These are phyloP conservation scores for Hemithea aestivaria DNA, from an alignment of 2,888 invertebrate species.

Conservation along the genomic window DNA sequence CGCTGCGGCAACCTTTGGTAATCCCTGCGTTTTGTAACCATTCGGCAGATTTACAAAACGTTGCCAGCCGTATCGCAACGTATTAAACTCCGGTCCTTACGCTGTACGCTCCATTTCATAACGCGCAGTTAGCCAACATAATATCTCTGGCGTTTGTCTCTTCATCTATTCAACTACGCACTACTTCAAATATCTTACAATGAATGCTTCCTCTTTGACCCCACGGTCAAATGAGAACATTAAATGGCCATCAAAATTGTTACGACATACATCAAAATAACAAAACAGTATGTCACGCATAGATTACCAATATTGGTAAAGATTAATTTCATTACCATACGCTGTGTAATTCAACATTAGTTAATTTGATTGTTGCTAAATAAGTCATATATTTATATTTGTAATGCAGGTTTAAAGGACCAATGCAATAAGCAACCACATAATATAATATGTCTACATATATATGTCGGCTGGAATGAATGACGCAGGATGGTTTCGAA, in stretches of 20 bases:
- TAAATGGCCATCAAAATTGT: too few species aligned
- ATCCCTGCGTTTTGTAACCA: constrained; percentile 59
- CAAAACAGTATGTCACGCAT: too few species aligned
- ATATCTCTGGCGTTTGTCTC: constrained; percentile 54
- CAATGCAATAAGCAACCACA: constrained; percentile 40
- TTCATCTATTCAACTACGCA: too few species aligned
- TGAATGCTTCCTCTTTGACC: too few species aligned
- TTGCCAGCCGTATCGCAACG: constrained; percentile 49
- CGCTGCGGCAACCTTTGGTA: constrained; percentile 30
- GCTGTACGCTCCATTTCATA: constrained; percentile 70
- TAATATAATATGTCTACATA: too few species aligned
- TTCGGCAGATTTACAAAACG: constrained; percentile 55
- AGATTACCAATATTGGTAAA: too few species aligned
- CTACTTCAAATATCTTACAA: constrained; percentile 29
- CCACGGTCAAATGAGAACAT: too few species aligned
- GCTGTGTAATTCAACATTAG: too few species aligned
- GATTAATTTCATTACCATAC: too few species aligned
- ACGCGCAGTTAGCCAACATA: constrained; percentile 56
- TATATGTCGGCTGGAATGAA: constrained; percentile 43
- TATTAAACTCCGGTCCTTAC: constrained; percentile 57
- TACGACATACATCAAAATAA: too few species aligned
- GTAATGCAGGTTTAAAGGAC: constrained; percentile 30
- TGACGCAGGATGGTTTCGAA: constrained; percentile 76
- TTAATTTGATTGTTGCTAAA: constrained; percentile 1
- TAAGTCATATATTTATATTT: constrained; percentile 21